Evolutionary conservation across 1,140 invertebrate genomes (phyloP).

Genomic region (Apis laboriosa): DNA sequence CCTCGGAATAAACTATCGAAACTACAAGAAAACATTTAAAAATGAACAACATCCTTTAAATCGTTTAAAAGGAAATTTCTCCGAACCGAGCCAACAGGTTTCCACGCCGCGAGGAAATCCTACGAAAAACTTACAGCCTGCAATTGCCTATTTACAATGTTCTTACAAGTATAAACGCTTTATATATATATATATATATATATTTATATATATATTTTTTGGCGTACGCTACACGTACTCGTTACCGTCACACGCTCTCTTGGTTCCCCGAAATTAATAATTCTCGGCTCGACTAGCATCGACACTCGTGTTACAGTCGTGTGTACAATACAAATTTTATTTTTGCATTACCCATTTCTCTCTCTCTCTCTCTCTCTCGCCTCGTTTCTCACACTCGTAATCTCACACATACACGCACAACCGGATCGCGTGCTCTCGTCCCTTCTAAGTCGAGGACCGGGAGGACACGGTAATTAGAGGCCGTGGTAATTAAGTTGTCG

Average conservation of each 20-base stretch:
- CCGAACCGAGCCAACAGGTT: not conserved
- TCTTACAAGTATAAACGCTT: constrained; percentile 32
- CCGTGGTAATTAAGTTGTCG: constrained; percentile 30
- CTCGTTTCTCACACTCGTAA: not conserved
- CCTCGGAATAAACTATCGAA: not conserved
- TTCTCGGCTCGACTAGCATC: constrained; percentile 53
- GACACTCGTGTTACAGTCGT: constrained; percentile 61
- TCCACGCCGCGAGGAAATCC: not conserved
- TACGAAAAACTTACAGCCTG: constrained; percentile 23
- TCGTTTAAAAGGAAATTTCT: not conserved
- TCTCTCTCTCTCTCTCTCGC: not conserved
- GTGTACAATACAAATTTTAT: not conserved
- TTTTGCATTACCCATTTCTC: not conserved
- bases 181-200: not conserved
- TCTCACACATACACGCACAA: fast-evolving
- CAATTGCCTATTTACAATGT: constrained; percentile 38
- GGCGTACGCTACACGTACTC: constrained; percentile 9
- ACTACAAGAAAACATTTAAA: not conserved
- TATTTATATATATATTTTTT: not conserved
- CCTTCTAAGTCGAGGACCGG: not conserved
- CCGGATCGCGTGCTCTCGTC: constrained; percentile 21
- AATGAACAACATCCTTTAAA: not conserved
- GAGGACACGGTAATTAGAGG: constrained; percentile 34
- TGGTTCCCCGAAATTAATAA: constrained; percentile 16
- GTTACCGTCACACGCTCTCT: constrained; percentile 5